A percentile compares a stretch with the other conserved stretches of the same genome.
Evolutionary conservation across 2,113 vertebrate genomes (phyloP).

Genomic region (Alosa alosa): DNA sequence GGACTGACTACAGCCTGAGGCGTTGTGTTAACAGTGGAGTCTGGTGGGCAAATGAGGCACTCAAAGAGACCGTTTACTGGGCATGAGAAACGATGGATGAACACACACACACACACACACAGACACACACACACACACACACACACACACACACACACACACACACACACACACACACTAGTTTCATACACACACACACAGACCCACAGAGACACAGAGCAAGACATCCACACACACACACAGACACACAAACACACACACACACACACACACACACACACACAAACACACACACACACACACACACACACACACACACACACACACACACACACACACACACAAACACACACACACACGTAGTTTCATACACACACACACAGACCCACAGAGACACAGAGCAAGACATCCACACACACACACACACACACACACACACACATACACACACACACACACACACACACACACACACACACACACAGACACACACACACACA

Average conservation of each 20-base stretch:
- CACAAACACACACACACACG: background rate
- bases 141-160: constrained; percentile 11
- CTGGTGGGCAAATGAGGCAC: constrained; percentile 20
- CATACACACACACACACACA: constrained; percentile 14
- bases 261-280: constrained; percentile 15
- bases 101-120: constrained; percentile 7
- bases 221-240: constrained; percentile 5
- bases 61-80: constrained; percentile 10
- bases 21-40: background rate
- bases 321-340: constrained; percentile 15
- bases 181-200: constrained; percentile 1
- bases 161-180: background rate
- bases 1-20: background rate
- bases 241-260: constrained; percentile 18
- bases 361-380: background rate
- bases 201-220: no score
- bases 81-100: background rate
- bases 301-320: constrained; percentile 11
- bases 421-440: constrained; percentile 19
- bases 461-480: constrained; percentile 1
- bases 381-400: no score
- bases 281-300: background rate
- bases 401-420: background rate
- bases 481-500: background rate
- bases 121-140: background rate